Evolutionary conservation across 2,888 invertebrate genomes (phyloP).

Genomic region (Apomyelois bistriatella): DNA sequence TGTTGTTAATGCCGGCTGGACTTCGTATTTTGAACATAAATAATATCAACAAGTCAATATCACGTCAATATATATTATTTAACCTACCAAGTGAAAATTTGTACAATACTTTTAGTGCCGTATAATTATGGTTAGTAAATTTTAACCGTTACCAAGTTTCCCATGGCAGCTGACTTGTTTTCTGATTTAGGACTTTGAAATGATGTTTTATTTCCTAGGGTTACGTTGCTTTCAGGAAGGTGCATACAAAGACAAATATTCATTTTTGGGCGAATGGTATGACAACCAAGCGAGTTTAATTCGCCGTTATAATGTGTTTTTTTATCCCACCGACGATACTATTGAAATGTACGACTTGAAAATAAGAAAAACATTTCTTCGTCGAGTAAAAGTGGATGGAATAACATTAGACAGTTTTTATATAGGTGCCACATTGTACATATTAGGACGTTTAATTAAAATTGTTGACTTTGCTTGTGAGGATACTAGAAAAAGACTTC

Average conservation of each 20-base stretch:
- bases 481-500: constrained; percentile 82
- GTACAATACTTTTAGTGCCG: too few relatives aligned
- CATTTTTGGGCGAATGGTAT: constrained; percentile 92
- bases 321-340: constrained; percentile 87
- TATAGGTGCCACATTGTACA: constrained; percentile 85
- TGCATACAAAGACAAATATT: constrained; percentile 75
- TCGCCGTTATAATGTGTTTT: constrained; percentile 88
- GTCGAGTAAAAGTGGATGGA: constrained; percentile 84
- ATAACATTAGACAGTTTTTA: constrained; percentile 84
- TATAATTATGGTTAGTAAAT: too few relatives aligned
- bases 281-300: constrained; percentile 88
- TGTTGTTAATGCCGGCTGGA: too few relatives aligned
- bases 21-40: too few relatives aligned
- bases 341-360: constrained; percentile 89
- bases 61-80: too few relatives aligned
- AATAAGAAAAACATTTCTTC: constrained; percentile 82
- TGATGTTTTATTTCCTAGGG: neutral
- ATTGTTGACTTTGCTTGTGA: constrained; percentile 87
- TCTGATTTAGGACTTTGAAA: too few relatives aligned
- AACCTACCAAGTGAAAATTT: too few relatives aligned
- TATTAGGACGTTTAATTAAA: constrained; percentile 87
- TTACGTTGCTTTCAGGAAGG: constrained; percentile 52
- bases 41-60: too few relatives aligned
- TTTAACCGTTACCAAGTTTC: too few relatives aligned
- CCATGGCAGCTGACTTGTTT: too few relatives aligned